Conservation (phyloP, 64 coral and sea anemone species). For the Dendrophyllia cribrosa region DNA sequence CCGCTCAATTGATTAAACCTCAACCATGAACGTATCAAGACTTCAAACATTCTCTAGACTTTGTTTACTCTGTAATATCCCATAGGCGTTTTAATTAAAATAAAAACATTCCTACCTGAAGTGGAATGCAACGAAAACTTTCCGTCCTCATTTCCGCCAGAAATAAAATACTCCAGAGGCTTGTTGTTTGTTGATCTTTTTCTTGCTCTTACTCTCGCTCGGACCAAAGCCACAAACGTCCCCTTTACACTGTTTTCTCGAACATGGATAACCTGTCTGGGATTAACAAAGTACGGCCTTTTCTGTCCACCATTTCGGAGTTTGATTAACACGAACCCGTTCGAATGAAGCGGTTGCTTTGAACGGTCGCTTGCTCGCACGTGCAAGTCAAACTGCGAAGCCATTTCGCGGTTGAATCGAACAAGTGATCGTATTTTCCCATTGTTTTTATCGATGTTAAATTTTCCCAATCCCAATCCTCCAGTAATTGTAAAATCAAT, state of each 20-base stretch:
- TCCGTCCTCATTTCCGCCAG: slow-evolving; percentile 62
- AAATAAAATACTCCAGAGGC: slow-evolving; percentile 66
- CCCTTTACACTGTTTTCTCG: slow-evolving; percentile 77
- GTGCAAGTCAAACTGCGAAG: slow-evolving; percentile 70
- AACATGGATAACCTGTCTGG: slow-evolving; percentile 43
- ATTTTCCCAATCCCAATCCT: slow-evolving; percentile 83
- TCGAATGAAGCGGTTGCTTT: slow-evolving; percentile 59
- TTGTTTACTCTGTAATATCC: not conserved
- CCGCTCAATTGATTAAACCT: not conserved
- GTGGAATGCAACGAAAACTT: slow-evolving; percentile 62
- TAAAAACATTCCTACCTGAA: slow-evolving; percentile 26
- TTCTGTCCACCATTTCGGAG: slow-evolving; percentile 43
- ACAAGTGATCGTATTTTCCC: slow-evolving; percentile 66
- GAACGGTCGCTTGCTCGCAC: slow-evolving; percentile 81
- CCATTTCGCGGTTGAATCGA: slow-evolving; percentile 60
- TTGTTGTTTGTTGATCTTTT: not conserved
- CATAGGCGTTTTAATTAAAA: slow-evolving; percentile 3
- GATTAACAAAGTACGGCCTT: slow-evolving; percentile 67
- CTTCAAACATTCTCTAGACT: not conserved
- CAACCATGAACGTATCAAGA: not conserved
- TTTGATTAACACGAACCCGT: slow-evolving; percentile 64
- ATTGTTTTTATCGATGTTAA: slow-evolving; percentile 57
- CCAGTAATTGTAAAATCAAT: slow-evolving; percentile 66
- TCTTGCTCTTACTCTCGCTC: slow-evolving; percentile 40
- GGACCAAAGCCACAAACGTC: slow-evolving; percentile 79